Base-by-base conservation (phyloP, 1,140 invertebrate species). In the Saccostrea glomerata region DNA sequence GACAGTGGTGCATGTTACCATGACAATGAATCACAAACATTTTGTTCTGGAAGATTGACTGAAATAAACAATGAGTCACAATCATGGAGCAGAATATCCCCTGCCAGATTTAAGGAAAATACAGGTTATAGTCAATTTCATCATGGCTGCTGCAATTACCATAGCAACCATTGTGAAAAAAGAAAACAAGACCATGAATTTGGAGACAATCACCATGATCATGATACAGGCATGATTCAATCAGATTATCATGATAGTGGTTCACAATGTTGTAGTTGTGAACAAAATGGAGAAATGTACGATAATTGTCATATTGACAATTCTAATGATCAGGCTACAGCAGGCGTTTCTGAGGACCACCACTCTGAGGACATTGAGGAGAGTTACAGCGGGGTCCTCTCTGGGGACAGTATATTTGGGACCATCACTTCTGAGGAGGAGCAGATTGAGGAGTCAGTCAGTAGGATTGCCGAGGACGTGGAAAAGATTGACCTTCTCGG, bases 151-250 rank as follows among this genome's bases (percentile, higher is more conserved):
- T 63, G 58, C 58, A 63, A 63, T 63, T 17, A 6, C 5, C 15
- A 63, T 20, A 63, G 15, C 58, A 17, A 20, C 58, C 58, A 63
- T 20, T n/a, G 17, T 63, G 58, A 63, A 17, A 63, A 6, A 17
- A n/a, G 58, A 20, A 36, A 54, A 66, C 85, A 56, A 17, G 30
- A 36, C 30, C 30, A 36, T 1, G n/a, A 70, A 12, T n/a, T 23
- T 73, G 66, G 54, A 36, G 86, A 87, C 36, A 47, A n/a, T 77
- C 25, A 82, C 70, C 30, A 55, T 77, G 86, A 30, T 82, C 20
- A 73, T 47, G 70, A 87, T 87, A 25, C 20, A 25, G 47, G 23
- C 56, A 25, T 77, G 40, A 47, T 63, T 13, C 30, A 20, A 47
- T 60, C 23, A 54, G 86, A 87, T 36, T 36, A 36, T 36, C 30